Evolutionary conservation across 37 sponge, comb jelly and placozoan genomes (phyloP).

Genomic region (Chondrilla cf. caribensis): DNA sequence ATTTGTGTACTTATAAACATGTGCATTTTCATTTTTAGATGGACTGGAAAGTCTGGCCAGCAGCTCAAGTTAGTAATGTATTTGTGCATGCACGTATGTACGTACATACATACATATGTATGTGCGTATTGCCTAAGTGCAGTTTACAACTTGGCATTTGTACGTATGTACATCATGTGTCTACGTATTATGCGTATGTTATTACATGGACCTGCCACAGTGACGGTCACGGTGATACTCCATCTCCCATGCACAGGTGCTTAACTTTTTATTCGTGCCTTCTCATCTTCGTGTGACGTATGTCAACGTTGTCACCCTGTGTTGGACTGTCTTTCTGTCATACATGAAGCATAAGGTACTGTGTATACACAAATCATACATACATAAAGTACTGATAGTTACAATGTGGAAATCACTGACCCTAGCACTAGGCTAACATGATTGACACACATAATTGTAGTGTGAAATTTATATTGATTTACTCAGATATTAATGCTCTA

Average conservation of each 20-base stretch:
- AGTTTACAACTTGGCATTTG: not conserved
- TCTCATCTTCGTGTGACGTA: slow-evolving; percentile 48
- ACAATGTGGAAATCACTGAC: too few species aligned
- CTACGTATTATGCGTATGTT: not conserved
- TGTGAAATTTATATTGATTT: too few species aligned
- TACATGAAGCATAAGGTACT: slow-evolving; percentile 83
- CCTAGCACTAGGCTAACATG: too few species aligned
- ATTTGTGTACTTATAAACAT: not conserved
- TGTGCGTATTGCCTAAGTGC: not conserved
- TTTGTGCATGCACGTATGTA: not conserved
- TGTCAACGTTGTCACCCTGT: slow-evolving; percentile 54
- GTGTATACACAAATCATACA: too few species aligned
- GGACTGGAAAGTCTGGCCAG: slow-evolving; percentile 74
- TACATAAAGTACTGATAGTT: too few species aligned
- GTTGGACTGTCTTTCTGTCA: slow-evolving; percentile 76
- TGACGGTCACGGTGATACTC: too few species aligned
- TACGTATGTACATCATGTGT: not conserved
- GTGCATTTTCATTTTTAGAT: slow-evolving; percentile 20
- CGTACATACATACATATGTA: slow-evolving; percentile 3
- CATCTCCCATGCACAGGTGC: too few species aligned
- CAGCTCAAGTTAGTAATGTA: slow-evolving; percentile 55
- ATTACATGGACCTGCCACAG: not conserved
- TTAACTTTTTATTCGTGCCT: slow-evolving; percentile 77
- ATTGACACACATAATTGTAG: too few species aligned
- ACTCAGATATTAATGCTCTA: too few species aligned